Evolutionary conservation across 2,797 vertebrate species (phyloP).

Genomic region (Acrossocheilus wenchowensis): DNA sequence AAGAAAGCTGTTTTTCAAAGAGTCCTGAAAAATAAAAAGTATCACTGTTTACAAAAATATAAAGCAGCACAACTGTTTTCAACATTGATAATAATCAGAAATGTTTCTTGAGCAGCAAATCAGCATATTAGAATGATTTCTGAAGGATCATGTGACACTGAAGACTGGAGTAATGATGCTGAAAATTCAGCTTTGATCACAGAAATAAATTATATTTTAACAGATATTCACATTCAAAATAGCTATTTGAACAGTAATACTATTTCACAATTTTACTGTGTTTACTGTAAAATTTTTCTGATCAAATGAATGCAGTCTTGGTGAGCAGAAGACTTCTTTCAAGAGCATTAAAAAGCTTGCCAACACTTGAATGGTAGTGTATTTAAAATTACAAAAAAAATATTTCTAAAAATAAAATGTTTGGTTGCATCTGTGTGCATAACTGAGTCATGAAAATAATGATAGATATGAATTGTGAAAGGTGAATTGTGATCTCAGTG

Average conservation of each 20-base stretch:
- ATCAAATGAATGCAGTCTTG: background rate
- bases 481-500: background rate
- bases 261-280: background rate
- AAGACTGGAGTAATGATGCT: background rate
- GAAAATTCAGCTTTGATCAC: background rate
- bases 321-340: background rate
- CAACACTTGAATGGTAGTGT: background rate
- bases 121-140: background rate
- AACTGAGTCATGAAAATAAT: conserved; percentile 12
- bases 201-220: background rate
- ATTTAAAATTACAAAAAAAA: background rate
- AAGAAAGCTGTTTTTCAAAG: too few species aligned
- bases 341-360: too few species aligned
- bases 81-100: too few species aligned
- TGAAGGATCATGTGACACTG: background rate
- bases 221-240: background rate
- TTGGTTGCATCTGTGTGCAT: too few species aligned
- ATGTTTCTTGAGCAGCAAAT: background rate
- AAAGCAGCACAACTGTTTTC: too few species aligned
- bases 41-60: too few species aligned
- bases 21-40: too few species aligned
- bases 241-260: background rate
- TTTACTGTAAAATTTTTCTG: too few species aligned
- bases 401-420: background rate
- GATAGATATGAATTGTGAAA: background rate